Evolutionary conservation across 1,140 invertebrate genomes (phyloP).

Genomic region (Drosophila kanapiae): DNA sequence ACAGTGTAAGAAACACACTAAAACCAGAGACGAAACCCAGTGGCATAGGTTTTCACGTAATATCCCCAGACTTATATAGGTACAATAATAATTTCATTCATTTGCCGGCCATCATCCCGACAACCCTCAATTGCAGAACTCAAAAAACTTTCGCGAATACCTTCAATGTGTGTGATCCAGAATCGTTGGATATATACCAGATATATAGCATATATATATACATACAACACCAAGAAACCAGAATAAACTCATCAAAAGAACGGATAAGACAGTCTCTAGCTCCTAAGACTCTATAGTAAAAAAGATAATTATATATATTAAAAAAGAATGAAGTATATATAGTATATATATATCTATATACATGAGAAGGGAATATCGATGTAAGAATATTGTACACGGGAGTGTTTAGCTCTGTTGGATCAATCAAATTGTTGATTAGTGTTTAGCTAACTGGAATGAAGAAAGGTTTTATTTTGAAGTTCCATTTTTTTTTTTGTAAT

Average conservation of each 20-base stretch:
- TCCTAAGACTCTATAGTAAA: conserved; percentile 49
- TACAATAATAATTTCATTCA: conserved; percentile 57
- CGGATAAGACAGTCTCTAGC: conserved; percentile 65
- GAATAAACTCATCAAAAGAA: conserved; percentile 58
- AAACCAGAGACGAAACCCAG: conserved; percentile 8
- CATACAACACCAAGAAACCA: conserved; percentile 40
- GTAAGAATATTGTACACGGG: conserved; percentile 50
- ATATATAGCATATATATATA: conserved; percentile 34
- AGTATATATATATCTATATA: conserved; percentile 27
- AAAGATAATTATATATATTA: conserved; percentile 11
- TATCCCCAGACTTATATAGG: conserved; percentile 66
- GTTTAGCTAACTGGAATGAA: conserved; percentile 54
- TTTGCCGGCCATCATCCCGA: too few relatives aligned
- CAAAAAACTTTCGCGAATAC: not conserved
- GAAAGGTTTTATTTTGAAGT: conserved; percentile 8
- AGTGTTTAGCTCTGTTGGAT: conserved; percentile 57
- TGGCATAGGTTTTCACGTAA: conserved; percentile 70
- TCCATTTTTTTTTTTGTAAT: not conserved
- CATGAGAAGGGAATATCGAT: conserved; percentile 29
- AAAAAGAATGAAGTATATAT: conserved; percentile 7
- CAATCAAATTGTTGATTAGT: conserved; percentile 73
- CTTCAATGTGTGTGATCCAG: conserved; percentile 32
- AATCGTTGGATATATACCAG: conserved; percentile 31
- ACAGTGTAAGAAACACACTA: conserved; percentile 63
- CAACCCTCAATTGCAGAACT: too few relatives aligned